Percentiles rank a stretch among this genome's conserved stretches.
Evolutionary conservation across 2,888 invertebrate genomes (phyloP).

Genomic region (Steromphala cineraria): DNA sequence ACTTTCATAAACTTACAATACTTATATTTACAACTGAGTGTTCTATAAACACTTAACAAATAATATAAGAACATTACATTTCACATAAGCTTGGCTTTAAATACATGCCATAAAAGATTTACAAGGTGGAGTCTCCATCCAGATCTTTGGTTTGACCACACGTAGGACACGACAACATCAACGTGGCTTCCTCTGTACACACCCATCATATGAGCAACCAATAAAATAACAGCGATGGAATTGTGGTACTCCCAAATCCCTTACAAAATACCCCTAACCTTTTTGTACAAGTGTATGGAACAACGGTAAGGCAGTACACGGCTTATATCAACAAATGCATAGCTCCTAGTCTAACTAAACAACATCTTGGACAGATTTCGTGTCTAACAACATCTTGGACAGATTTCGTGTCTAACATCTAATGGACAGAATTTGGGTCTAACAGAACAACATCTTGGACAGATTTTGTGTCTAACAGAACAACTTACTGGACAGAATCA

Average conservation of each 20-base stretch:
- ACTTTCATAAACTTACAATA: not conserved
- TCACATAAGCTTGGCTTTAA: not conserved
- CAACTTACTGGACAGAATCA: not conserved
- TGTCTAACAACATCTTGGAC: too few species aligned
- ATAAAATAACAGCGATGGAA: not conserved
- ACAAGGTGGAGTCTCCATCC: not conserved
- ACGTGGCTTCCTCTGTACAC: not conserved
- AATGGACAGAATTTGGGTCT: too few species aligned
- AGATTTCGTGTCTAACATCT: too few species aligned
- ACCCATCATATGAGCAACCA: not conserved
- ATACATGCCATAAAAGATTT: not conserved
- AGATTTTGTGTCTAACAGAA: not conserved
- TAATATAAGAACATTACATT: not conserved
- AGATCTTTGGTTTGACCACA: constrained; percentile 23
- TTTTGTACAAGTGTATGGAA: not conserved
- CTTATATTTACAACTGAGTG: not conserved
- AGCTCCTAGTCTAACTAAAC: not conserved
- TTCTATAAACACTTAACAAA: constrained; percentile 6
- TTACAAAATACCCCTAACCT: not conserved
- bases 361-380: too few species aligned
- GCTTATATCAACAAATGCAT: not conserved
- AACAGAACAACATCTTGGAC: too few species aligned
- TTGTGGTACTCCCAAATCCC: not conserved
- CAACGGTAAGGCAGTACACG: not conserved
- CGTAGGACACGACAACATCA: not conserved